Base-by-base conservation (phyloP, 2,797 vertebrate genomes). In the Knipowitschia caucasica region DNA sequence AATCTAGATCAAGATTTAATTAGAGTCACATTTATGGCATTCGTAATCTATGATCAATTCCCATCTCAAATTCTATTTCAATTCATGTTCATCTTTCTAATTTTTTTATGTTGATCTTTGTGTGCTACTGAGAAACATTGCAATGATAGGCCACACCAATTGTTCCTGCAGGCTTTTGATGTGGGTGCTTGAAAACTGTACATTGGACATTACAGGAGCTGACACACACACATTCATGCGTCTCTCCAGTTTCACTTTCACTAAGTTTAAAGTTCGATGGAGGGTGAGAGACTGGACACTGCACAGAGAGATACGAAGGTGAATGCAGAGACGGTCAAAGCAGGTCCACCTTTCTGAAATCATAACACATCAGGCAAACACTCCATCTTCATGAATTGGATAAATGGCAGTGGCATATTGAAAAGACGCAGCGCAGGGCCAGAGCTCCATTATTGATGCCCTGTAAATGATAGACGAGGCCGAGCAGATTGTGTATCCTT, bases 381-480 rank as follows among this genome's bases (percentile, higher is more conserved):
- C 29, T 44, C 40, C 11, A 34, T 60, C 64, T 64, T 69, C 20
- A 38, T 30, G 43, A 77, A 66, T 23, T 60, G 34, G 56, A 76
- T 71, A 65, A 79, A 71, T 38, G 35, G 61, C 49, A 30, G 39
- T 45, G 63, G 69, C 69, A 72, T 58, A 78, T 58, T 80, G 77
- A 80, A 81, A 75, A 69, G 72, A 75, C 67, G 78, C 71, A 17
- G 18, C 24, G 59, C 77, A 61, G 58, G 76, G 75, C 69, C 64
- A 63, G 55, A 59, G 71, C 69, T 90, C 55, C 54, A 92, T 92
- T 90, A 91, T 92, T 92, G 81, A 92, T 91, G 84, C 12, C 60
- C 66, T 89, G 83, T 90, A 89, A 91, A 91, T 89, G 89, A 91
- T 89, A 83, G 78, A 91, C 72, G 86, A 92, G 82, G 87, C 83